Evolutionary conservation across 2,113 vertebrate species (phyloP), one percentile per base, ranked within the genome.

Genomic region (Opisthocomus hoazin): DNA sequence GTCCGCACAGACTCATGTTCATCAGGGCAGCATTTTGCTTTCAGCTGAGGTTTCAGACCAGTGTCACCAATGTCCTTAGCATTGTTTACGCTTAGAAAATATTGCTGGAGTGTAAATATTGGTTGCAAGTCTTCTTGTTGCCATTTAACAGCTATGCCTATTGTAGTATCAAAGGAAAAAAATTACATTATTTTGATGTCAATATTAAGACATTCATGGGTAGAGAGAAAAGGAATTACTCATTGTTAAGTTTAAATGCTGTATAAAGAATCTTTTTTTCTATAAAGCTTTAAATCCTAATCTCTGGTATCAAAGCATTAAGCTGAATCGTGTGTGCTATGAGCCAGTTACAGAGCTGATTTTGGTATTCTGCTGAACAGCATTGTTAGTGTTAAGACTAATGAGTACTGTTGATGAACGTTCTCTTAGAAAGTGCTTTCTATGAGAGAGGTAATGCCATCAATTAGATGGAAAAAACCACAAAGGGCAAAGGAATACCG

Each of bases 401-500:
- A 97, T 97, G 96, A 98, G 93, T 94, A 83, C 96, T 95, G 96
- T 79, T 98, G 97, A 96, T 97, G 97, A 98, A 95, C 5, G 53
- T 98, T 97, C 90, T 96, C 89, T 82, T 95, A 97, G 94, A 97
- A 94, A 96, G 93, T 95, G 97, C 93, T 94, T 96, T 96, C 92
- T 90, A 21, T 82, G 54, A 96, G 97, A 96, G 96, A 97, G 94
- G 90, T 94, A 96, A 97, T 98, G 97, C 97, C 96, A 97, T 97
- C 97, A 97, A 96, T 98, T 98, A 98, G 97, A 93, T 93, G 87
- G 93, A 93, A 94, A 98, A 97, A 97, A 95, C 1, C 89, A 92
- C 89, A 96, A 93, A 98, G 97, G 97, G 96, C 97, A 98, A 94
- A 97, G 97, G 96, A 96, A 94, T 97, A 95, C 89, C 46, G 41